Conservation (phyloP, 2,797 vertebrate species). For the Euthynnus affinis region DNA sequence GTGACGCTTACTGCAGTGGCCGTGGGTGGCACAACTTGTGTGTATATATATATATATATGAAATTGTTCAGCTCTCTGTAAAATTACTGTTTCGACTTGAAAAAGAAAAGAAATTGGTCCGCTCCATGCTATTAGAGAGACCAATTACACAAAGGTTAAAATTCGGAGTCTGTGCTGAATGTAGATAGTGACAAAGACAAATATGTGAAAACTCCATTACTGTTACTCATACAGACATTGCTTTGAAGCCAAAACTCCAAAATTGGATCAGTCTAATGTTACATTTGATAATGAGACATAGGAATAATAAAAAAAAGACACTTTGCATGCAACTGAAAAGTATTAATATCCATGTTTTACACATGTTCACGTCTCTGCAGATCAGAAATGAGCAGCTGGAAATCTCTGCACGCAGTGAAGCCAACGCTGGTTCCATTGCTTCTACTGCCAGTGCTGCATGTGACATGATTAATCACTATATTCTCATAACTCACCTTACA, state of each 20-base stretch:
- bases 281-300: neutral
- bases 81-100: conserved; percentile 18
- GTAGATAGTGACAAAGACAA: conserved; percentile 5
- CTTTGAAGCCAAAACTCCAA: conserved; percentile 2
- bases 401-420: neutral
- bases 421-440: too few species aligned
- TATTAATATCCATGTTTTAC: neutral
- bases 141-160: conserved; percentile 16
- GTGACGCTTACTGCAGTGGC: neutral
- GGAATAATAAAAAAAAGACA: neutral
- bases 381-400: neutral
- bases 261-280: conserved; percentile 18
- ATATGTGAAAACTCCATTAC: conserved; percentile 15
- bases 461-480: neutral
- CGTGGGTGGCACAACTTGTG: neutral
- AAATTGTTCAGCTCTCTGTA: conserved; percentile 20
- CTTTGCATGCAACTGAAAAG: neutral
- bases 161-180: conserved; percentile 2
- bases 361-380: neutral
- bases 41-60: neutral
- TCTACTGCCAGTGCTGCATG: neutral
- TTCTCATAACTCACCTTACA: neutral
- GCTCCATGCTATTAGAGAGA: neutral
- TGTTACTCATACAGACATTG: neutral
- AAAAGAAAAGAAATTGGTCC: conserved; percentile 8